Conservation (phyloP, 2,888 invertebrate species). For the Scaptomyza parva region DNA sequence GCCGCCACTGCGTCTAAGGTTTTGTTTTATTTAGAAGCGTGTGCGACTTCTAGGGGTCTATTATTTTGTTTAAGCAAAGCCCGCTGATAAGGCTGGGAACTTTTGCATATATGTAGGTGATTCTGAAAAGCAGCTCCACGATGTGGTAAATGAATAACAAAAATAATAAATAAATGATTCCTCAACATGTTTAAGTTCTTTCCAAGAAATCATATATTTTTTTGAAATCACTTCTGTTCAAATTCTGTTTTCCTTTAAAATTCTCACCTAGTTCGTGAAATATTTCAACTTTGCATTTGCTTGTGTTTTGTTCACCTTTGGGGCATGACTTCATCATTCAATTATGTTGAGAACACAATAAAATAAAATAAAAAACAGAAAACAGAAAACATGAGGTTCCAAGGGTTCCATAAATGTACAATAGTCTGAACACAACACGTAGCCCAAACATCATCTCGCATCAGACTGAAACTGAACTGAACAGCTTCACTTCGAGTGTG, state of each 20-base stretch:
- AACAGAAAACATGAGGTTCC: constrained; percentile 23
- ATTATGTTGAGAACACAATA: constrained; percentile 53
- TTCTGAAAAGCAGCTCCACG: constrained; percentile 24
- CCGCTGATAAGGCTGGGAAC: constrained; percentile 5
- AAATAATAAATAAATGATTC: too few relatives aligned
- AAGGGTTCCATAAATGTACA: constrained; percentile 39
- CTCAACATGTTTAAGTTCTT: too few relatives aligned
- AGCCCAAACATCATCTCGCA: constrained; percentile 11
- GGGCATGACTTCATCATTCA: constrained; percentile 61
- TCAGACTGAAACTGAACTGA: constrained; percentile 26
- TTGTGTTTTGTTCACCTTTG: constrained; percentile 46
- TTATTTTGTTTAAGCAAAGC: not conserved
- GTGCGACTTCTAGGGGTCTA: not conserved
- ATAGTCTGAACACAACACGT: constrained; percentile 25
- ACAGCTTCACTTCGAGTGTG: constrained; percentile 37
- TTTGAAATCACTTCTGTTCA: not conserved
- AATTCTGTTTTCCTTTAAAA: constrained; percentile 16
- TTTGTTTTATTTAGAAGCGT: not conserved
- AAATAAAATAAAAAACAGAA: too few relatives aligned
- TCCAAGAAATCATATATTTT: too few relatives aligned
- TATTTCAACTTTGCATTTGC: not conserved
- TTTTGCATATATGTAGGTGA: too few relatives aligned
- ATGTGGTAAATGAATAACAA: not conserved
- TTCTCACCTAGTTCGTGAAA: constrained; percentile 4
- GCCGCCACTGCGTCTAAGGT: constrained; percentile 27